Evolutionary conservation across 2,113 vertebrate genomes (phyloP).

Genomic region (Upupa epops): DNA sequence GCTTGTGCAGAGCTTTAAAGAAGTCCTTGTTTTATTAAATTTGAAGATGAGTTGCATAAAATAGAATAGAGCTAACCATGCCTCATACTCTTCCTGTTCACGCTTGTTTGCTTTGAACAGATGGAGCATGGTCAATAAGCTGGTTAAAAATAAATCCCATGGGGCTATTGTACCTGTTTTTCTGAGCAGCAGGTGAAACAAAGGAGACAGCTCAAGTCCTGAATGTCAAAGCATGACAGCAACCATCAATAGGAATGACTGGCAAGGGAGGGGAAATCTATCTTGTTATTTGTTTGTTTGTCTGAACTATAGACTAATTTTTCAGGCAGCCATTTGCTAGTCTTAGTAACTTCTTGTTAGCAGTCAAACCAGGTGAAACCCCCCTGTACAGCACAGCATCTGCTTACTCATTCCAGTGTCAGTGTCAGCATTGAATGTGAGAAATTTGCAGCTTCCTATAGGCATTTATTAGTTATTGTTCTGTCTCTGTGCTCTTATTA

Average conservation of each 20-base stretch:
- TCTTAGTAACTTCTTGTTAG: background rate
- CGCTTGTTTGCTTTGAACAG: constrained; percentile 28
- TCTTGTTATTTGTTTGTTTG: background rate
- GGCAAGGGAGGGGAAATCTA: background rate
- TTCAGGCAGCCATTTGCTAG: background rate
- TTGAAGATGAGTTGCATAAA: background rate
- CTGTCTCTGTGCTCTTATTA: background rate
- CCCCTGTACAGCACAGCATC: background rate
- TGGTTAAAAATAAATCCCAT: background rate
- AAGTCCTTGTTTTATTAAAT: background rate
- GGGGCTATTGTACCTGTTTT: background rate
- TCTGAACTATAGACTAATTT: background rate
- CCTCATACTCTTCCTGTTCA: background rate
- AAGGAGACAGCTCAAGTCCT: background rate
- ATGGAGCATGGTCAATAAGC: background rate
- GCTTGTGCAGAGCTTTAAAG: background rate
- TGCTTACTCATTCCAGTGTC: background rate
- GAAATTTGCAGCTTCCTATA: background rate
- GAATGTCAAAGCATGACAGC: background rate
- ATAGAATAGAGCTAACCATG: background rate
- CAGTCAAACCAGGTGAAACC: background rate
- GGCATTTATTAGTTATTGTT: background rate
- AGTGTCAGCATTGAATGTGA: background rate
- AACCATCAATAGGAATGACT: fast-evolving
- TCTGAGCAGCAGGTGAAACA: background rate